Base-by-base conservation (phyloP, 2,888 invertebrate species). In the Aplocera efformata region DNA sequence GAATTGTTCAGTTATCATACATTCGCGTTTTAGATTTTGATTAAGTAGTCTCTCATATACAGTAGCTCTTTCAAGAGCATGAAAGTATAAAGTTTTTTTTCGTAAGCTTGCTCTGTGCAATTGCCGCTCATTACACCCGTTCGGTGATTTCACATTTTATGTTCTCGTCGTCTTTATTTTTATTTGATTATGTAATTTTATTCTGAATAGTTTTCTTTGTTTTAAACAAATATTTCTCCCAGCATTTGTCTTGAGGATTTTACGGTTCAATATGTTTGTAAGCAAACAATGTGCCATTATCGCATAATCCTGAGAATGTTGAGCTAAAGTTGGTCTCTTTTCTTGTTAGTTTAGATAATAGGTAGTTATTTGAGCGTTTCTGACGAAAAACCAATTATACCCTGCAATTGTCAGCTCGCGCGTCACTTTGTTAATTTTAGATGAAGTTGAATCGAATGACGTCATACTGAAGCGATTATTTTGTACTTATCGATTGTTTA, bases 401-500 rank as follows among this genome's bases (percentile, higher is more conserved):
- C 23, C n/a, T 9, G n/a, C 22, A 30, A 29, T 36, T 23, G 27
- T 10, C 20, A 33, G 31, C 32, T 41, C 44, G 56, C 64, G 58
- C 61, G 66, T 69, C 63, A 64, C 39, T 53, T 48, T 38, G 50
- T 58, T 55, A 61, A 61, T 64, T 63, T 61, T 63, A 58, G 53
- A 66, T 64, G 56, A 59, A 44, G 37, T 58, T 42, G 42, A 36
- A 32, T 55, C 32, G 30, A 33, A 28, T 61, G 63, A 64, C 67
- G 67, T 63, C 62, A 60, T n/a, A 36, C 22, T 40, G 27, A 41
- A 29, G 32, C 37, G 31, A 46, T 42, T 40, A 5, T 17, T 17
- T 17, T 2, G 13, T 17, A 17, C 13, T 30, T 40, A 48, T 52
- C 48, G 41, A 53, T 48, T 46, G 30, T 34, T 47, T 42, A 41